Evolutionary conservation across 2,113 vertebrate genomes (phyloP).

Genomic region (Amphilophus citrinellus): DNA sequence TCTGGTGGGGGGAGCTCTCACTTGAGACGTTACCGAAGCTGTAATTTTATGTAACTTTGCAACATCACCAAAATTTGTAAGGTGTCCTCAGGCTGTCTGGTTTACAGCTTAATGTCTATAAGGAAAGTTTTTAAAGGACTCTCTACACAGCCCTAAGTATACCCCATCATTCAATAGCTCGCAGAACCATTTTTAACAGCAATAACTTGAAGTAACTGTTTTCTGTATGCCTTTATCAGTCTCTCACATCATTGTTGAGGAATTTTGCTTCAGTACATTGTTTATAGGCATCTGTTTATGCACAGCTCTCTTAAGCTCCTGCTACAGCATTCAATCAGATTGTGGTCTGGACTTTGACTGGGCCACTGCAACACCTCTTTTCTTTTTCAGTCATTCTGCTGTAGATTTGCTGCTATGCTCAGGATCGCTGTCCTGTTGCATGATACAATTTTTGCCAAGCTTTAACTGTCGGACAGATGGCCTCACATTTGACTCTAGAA

Average conservation of each 20-base stretch:
- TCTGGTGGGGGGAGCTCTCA: background rate
- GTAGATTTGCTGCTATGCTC: background rate
- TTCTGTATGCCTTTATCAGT: background rate
- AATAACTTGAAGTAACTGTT: background rate
- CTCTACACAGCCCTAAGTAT: background rate
- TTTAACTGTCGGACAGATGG: background rate
- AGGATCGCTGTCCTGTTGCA: background rate
- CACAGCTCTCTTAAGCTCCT: background rate
- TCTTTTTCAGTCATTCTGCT: accelerated
- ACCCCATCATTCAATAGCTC: background rate
- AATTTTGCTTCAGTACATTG: background rate
- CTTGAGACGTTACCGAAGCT: too few species aligned
- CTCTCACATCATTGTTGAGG: background rate
- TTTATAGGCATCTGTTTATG: accelerated
- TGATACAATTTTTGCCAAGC: background rate
- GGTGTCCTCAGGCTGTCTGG: background rate
- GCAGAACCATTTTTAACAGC: background rate
- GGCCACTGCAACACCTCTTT: background rate
- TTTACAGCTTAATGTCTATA: background rate
- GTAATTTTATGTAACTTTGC: too few species aligned
- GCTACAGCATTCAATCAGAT: background rate
- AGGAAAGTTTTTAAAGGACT: background rate
- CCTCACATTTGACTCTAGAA: background rate
- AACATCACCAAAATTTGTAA: too few species aligned
- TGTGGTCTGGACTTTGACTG: background rate